Base-by-base conservation (phyloP, 2,113 vertebrate genomes). In the Carollia perspicillata region DNA sequence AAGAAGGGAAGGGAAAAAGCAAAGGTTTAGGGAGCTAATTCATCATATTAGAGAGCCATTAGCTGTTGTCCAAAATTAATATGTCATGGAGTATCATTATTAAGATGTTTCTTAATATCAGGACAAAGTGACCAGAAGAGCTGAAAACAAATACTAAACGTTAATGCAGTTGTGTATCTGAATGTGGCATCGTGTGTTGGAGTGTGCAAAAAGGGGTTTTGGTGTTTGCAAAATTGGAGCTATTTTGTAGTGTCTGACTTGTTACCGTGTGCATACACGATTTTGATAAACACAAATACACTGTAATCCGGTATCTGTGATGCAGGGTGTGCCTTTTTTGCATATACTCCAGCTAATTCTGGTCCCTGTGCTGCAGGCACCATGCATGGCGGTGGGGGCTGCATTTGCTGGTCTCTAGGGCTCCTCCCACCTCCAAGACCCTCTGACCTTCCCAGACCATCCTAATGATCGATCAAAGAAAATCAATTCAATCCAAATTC, bases 341-440 rank as follows among this genome's bases (percentile, higher is more conserved):
- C 33, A 55, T n/a, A 14, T 11, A 13, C 9, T 9, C 81, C n/a
- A 42, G 42, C 33, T n/a, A 20, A 65, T 83, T 77, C 58, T 69
- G 37, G 69, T 16, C 30, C 11, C 44, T 66, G 53, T 33, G 63
- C 20, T 13, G 12, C 23, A 51, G 10, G n/a, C 9, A 3, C 8
- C 0, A 0, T 44, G 20, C 10, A 2, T 22, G 4, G 75, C 63
- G 3, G 20, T 35, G 18, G n/a, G n/a, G 26, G 26, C 7, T 81
- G 10, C 44, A 30, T 69, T 58, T 93, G 35, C 37, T 93, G 8
- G 44, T 72, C 4, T 78, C 53, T 71, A 37, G 20, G 13, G 47
- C 72, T 12, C 30, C 69, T 90, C 58, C n/a, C 26, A 5, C 30
- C 20, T 51, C 23, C 4, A 40, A 53, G 17, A 60, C 47, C 5